phyloP scores from a whole-genome alignment of 2,113 vertebrate genomes.

The Hippocampus barbouri region DNA sequence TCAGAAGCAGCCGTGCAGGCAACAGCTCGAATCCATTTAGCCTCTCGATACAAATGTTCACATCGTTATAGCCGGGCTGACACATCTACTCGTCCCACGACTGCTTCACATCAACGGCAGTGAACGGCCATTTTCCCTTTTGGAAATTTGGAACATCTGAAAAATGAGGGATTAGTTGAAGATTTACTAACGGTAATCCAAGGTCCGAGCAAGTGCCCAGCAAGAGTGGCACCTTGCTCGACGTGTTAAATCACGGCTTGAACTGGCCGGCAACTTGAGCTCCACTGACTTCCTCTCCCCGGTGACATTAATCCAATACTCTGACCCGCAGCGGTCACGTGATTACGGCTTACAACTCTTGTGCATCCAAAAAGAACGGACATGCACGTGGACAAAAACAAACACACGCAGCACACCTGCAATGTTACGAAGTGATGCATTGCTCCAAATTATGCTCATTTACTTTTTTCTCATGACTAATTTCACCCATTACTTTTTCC shows the following conservation, averaged over 20 bases:
- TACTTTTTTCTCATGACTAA: too few relatives aligned
- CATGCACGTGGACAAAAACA: neutral
- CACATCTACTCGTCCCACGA: neutral
- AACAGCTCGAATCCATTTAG: conserved; percentile 6
- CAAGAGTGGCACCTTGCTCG: conserved; percentile 16
- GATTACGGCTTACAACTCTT: conserved; percentile 35
- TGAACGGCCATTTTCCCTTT: neutral
- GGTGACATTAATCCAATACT: conserved; percentile 50
- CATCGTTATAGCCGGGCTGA: neutral
- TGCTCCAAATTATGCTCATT: too few relatives aligned
- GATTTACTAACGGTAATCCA: conserved; percentile 29
- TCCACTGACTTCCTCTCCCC: conserved; percentile 12
- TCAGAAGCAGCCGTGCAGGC: conserved; percentile 26
- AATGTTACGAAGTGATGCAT: too few relatives aligned
- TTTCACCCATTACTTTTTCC: too few relatives aligned
- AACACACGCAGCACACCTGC: too few relatives aligned
- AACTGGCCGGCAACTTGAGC: conserved; percentile 20
- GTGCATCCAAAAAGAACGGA: conserved; percentile 14
- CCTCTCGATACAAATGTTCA: neutral
- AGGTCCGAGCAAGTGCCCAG: conserved; percentile 1
- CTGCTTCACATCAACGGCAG: neutral
- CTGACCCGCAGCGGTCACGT: conserved; percentile 31
- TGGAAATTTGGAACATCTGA: neutral
- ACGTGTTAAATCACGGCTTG: conserved; percentile 15
- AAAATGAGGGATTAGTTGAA: conserved; percentile 30